phyloP scores from a whole-genome alignment of 2,888 invertebrate genomes.

The Aradus depressus region DNA sequence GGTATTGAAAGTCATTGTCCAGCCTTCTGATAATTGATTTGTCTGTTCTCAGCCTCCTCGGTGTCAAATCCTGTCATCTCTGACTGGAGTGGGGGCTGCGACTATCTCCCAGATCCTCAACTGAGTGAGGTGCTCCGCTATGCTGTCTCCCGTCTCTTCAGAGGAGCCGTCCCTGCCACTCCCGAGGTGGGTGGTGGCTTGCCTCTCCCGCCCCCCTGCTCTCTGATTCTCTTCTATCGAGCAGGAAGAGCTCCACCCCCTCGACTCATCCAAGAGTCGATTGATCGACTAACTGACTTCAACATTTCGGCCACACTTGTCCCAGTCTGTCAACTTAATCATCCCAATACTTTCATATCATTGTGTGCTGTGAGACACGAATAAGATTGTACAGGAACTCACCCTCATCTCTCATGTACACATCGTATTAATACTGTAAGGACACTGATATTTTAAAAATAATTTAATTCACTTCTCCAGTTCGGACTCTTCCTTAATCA shows the following conservation, averaged over 20 bases:
- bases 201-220: constrained; percentile 24
- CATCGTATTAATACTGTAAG: no score
- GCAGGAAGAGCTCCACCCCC: constrained; percentile 24
- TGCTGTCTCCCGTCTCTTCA: constrained; percentile 40
- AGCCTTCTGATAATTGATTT: no score
- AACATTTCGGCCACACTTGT: constrained; percentile 59
- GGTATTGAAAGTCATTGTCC: not conserved
- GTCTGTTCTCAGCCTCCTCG: constrained; percentile 31
- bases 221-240: constrained; percentile 26
- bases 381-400: no score
- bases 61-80: constrained; percentile 39
- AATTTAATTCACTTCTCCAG: no score
- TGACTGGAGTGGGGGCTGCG: constrained; percentile 35
- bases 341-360: constrained; percentile 70
- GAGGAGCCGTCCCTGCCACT: constrained; percentile 34
- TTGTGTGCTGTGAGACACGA: constrained; percentile 65
- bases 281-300: constrained; percentile 34
- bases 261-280: constrained; percentile 21
- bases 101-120: constrained; percentile 36
- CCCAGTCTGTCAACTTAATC: constrained; percentile 69
- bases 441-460: no score
- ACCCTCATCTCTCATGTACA: no score
- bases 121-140: constrained; percentile 43
- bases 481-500: no score
- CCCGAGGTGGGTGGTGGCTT: constrained; percentile 17